Evolutionary conservation across 2,797 vertebrate species (phyloP).

Genomic region (Cercopithecus neglectus): DNA sequence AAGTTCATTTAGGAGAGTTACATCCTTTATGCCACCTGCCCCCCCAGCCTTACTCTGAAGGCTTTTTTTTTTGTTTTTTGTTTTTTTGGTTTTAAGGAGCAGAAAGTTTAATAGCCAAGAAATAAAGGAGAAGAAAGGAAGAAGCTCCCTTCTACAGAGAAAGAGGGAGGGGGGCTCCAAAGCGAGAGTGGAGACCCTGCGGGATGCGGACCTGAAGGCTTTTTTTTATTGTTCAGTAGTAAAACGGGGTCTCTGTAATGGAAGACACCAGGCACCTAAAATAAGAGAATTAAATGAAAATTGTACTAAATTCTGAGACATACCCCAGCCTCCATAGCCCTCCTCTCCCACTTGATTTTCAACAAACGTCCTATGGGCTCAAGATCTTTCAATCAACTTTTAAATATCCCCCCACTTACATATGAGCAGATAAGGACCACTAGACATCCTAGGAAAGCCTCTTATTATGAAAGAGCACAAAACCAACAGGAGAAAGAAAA

Average conservation of each 20-base stretch:
- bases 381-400: background rate
- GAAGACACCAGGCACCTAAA: background rate
- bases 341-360: background rate
- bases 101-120: no score
- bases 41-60: background rate
- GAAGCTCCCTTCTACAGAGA: no score
- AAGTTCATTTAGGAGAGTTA: background rate
- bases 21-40: background rate
- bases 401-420: background rate
- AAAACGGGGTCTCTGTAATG: background rate
- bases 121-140: no score
- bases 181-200: no score
- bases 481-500: background rate
- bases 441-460: background rate
- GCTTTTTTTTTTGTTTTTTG: no score
- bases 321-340: background rate
- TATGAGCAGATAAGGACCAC: background rate
- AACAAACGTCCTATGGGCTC: background rate
- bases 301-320: background rate
- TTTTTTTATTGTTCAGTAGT: background rate
- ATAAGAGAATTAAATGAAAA: background rate
- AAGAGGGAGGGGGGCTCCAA: no score
- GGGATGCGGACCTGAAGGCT: background rate
- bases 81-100: no score
- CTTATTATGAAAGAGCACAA: background rate